Conservation (phyloP, 2,797 vertebrate species). For the Lacerta viridis region DNA sequence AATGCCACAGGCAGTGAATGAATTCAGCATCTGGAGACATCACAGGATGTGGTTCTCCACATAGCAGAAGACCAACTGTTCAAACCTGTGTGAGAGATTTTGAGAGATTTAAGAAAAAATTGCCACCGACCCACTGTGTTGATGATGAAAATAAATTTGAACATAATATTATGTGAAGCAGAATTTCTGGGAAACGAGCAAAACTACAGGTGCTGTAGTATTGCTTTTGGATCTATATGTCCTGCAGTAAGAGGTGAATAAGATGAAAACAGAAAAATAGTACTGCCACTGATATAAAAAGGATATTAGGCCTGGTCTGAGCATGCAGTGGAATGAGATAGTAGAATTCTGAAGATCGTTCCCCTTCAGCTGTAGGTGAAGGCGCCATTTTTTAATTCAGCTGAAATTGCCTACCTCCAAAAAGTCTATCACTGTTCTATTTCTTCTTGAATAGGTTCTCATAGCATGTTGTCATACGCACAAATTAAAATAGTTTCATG, state of each 20-base stretch:
- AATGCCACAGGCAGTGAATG: not conserved
- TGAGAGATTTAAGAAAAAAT: not conserved
- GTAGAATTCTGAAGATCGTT: not conserved
- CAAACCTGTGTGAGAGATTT: not conserved
- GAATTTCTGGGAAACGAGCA: not conserved
- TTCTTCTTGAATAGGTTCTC: not conserved
- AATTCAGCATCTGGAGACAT: not conserved
- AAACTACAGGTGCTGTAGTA: not conserved
- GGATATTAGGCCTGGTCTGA: not conserved
- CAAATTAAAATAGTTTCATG: not conserved
- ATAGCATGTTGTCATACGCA: not conserved
- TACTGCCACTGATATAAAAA: not conserved
- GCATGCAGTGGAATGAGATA: not conserved
- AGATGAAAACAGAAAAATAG: not conserved
- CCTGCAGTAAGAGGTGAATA: not conserved
- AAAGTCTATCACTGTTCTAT: slow-evolving; percentile 3
- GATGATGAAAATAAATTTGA: not conserved
- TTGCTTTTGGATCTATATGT: not conserved
- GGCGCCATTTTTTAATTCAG: too few relatives aligned
- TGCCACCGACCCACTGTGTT: not conserved
- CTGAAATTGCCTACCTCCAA: not conserved
- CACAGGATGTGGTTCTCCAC: not conserved
- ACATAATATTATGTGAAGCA: not conserved
- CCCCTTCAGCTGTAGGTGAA: not conserved
- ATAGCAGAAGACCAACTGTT: not conserved